Conservation (phyloP, 2,113 vertebrate species). For the Tachysurus fulvidraco region DNA sequence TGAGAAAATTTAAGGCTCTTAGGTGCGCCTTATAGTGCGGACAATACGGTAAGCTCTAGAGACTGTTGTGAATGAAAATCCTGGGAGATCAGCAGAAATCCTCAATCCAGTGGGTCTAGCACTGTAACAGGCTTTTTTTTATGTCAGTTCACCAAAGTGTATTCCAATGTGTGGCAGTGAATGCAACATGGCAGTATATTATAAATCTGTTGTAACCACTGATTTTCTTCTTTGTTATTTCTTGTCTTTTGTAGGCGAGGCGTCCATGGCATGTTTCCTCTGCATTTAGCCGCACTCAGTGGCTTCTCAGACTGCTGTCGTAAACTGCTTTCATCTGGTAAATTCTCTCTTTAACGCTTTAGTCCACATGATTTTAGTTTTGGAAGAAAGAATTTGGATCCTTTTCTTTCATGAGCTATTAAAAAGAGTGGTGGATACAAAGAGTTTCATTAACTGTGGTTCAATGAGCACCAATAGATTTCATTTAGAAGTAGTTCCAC, state of each 20-base stretch:
- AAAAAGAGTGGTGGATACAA: background rate
- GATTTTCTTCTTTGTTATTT: background rate
- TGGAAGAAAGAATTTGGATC: background rate
- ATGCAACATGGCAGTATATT: background rate
- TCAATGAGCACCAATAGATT: background rate
- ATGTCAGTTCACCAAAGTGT: background rate
- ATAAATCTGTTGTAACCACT: background rate
- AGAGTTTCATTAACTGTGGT: background rate
- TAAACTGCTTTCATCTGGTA: conserved; percentile 96
- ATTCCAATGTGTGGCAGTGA: background rate
- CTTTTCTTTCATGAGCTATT: background rate
- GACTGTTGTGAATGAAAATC: background rate
- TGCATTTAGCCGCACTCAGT: conserved; percentile 96
- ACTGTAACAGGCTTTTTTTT: background rate
- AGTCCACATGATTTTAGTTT: background rate
- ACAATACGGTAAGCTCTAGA: too few relatives aligned
- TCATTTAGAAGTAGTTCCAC: background rate
- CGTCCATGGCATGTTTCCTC: conserved; percentile 96
- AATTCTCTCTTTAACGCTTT: conserved; percentile 1
- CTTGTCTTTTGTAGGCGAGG: conserved; percentile 80
- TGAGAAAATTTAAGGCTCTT: too few relatives aligned
- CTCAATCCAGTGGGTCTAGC: background rate
- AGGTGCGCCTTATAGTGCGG: too few relatives aligned
- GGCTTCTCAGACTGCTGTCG: conserved; percentile 98
- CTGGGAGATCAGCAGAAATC: background rate